A percentile compares a stretch with the other conserved stretches of the same genome.
These are phyloP conservation scores for Dipodomys stephensi DNA, from an alignment of 2,113 vertebrate species.

Conservation along the genomic window DNA sequence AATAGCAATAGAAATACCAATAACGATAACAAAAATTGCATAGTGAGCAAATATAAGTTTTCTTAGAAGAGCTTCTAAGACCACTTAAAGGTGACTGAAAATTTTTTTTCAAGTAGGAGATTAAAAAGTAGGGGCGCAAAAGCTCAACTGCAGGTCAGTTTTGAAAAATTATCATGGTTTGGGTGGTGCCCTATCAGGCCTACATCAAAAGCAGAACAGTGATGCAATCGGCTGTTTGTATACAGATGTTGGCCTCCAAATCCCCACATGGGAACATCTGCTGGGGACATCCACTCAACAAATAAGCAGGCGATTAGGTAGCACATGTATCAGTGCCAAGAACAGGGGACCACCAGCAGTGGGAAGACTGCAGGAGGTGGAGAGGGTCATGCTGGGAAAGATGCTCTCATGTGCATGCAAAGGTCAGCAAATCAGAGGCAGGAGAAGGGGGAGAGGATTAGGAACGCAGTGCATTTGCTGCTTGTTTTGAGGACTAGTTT, in stretches of 20 bases:
- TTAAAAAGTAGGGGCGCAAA: not conserved
- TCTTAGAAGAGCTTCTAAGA: not conserved
- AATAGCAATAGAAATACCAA: not conserved
- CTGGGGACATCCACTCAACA: constrained; percentile 66
- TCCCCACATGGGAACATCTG: constrained; percentile 82
- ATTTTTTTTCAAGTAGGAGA: not conserved
- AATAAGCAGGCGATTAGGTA: constrained; percentile 81
- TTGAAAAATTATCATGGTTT: constrained; percentile 7
- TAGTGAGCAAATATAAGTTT: not conserved
- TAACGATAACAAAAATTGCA: not conserved
- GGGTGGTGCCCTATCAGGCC: not conserved
- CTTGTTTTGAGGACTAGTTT: not conserved
- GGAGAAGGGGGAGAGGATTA: not conserved
- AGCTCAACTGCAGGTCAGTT: constrained; percentile 24
- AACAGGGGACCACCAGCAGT: constrained; percentile 67
- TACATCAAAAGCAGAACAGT: constrained; percentile 76
- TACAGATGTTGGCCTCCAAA: constrained; percentile 69
- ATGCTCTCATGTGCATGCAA: not conserved
- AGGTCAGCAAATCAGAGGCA: not conserved
- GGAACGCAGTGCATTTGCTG: not conserved
- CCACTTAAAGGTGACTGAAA: not conserved
- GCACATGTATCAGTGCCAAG: constrained; percentile 66
- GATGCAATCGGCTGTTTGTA: constrained; percentile 77
- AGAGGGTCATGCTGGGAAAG: not conserved
- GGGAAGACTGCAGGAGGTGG: not conserved